A percentile compares a stretch with the other conserved stretches of the same genome.
phyloP scores from a whole-genome alignment of 2,113 vertebrate species.

The Ammodramus savannarum region DNA sequence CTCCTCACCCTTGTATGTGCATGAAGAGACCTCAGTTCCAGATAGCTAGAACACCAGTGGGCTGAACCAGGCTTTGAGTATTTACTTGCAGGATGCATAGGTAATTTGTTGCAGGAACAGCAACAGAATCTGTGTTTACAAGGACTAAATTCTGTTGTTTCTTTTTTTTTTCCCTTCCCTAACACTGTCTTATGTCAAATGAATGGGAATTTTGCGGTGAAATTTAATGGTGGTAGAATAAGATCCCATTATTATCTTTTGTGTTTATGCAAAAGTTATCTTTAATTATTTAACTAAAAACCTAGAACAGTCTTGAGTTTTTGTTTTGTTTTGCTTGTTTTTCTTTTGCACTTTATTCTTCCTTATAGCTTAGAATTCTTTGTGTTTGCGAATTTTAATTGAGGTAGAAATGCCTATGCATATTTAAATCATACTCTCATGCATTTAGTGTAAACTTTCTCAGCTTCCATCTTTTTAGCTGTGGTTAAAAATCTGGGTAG shows the following conservation, averaged over 20 bases:
- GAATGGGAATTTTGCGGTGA: neutral
- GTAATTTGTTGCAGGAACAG: neutral
- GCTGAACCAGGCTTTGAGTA: neutral
- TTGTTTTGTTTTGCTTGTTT: neutral
- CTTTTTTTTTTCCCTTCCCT: neutral
- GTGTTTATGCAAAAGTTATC: neutral
- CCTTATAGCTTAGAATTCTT: neutral
- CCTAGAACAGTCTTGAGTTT: neutral
- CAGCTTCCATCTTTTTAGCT: neutral
- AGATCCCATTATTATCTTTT: neutral
- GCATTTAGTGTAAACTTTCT: neutral
- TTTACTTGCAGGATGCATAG: neutral
- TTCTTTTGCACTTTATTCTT: neutral
- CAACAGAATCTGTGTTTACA: neutral
- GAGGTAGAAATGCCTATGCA: neutral
- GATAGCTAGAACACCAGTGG: neutral
- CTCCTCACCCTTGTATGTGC: neutral
- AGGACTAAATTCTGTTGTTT: neutral
- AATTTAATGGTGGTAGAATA: neutral
- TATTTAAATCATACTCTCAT: neutral
- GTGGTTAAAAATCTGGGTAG: neutral
- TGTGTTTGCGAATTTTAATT: neutral
- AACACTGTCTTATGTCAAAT: neutral
- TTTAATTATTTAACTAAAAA: neutral
- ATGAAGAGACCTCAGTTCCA: neutral